Conservation (phyloP, 2,797 vertebrate species). For the Siniperca undulata region DNA sequence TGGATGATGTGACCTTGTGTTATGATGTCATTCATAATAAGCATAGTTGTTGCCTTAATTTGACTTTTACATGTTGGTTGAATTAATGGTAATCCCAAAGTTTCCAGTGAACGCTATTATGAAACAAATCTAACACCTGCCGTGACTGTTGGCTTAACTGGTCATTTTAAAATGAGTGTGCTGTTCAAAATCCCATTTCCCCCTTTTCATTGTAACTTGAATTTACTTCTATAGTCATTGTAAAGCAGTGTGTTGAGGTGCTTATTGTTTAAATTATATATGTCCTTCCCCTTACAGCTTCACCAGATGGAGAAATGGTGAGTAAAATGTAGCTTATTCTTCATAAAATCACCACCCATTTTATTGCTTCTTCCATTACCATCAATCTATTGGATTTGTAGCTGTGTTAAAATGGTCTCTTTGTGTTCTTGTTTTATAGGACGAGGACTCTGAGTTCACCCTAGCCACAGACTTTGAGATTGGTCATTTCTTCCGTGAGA, state of each 20-base stretch:
- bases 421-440: conserved; percentile 79
- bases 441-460: conserved; percentile 96
- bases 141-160: neutral
- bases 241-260: neutral
- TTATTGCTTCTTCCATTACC: neutral
- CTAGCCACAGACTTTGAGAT: conserved; percentile 97
- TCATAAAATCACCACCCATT: conserved; percentile 7
- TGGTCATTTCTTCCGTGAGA: conserved; percentile 97
- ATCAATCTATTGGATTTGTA: neutral
- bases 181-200: neutral
- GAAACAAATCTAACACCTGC: neutral
- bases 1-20: neutral
- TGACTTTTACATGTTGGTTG: neutral
- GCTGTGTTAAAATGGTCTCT: neutral
- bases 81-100: neutral
- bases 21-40: conserved; percentile 29
- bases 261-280: neutral
- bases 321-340: conserved; percentile 70
- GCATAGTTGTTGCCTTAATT: conserved; percentile 10
- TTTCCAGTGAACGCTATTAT: neutral
- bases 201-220: neutral
- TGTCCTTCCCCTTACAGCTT: conserved; percentile 82
- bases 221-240: neutral
- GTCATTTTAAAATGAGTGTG: neutral
- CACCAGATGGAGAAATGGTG: conserved; percentile 94